Base-by-base conservation (phyloP, 2,888 invertebrate species). In the Ectropis crepuscularia region DNA sequence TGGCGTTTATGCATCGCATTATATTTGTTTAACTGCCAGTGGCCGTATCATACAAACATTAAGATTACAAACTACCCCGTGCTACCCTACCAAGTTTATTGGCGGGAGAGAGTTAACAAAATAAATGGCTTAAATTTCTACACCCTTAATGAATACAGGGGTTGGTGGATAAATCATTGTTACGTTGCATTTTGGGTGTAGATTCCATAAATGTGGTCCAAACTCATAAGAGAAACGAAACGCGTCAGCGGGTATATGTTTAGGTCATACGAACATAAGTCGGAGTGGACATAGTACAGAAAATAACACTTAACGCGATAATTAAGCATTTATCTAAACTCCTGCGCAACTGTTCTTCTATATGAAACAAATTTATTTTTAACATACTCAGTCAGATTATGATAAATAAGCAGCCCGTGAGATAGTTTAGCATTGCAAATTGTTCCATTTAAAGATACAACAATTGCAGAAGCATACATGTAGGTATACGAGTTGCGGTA, bases 61-160 rank as follows among this genome's bases (percentile, higher is more conserved):
- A 85, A 86, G 82, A 85, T 86, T 82, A 86, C 82, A 82, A 72
- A 86, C 82, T 85, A 83, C 77, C 77, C 76, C 71, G 71, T 77
- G 70, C 71, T 76, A 75, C 73, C 73, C 80, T 85, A 83, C 84
- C 39, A 51, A 55, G 77, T 91, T 89, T 90, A 91, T 90, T 85
- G 83, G 83, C 86, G 88, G 84, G 64, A 60, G 83, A 84, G 83
- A 89, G 89, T 87, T 92, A 92, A 92, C 92, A 90, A 90, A 92
- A 92, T 92, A 91, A 92, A 92, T 92, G 90, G 90, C 89, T 91
- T 86, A 92, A 92, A 92, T 91, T 90, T 92, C 92, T 92, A 90
- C 92, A 92, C 92, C 90, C 85, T 86, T 90, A 91, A 92, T 92
- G 92, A 92, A 91, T 92, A 90, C 89, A 85, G 89, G 89, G 90